These are phyloP conservation scores for Nerophis ophidion DNA, from an alignment of 2,113 vertebrate species.

Conservation along the genomic window DNA sequence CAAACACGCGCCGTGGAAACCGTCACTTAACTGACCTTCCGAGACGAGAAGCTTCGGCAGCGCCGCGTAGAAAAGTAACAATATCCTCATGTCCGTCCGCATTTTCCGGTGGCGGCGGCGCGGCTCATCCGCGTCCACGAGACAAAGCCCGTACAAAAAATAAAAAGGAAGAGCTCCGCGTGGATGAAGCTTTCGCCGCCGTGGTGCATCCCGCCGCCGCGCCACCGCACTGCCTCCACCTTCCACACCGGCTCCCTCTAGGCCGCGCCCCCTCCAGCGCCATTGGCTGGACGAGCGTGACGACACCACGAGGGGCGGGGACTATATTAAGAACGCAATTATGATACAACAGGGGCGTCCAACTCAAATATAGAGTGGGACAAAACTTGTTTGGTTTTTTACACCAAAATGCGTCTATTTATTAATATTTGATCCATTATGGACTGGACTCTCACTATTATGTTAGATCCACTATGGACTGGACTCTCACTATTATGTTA, in stretches of 20 bases:
- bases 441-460: too few species aligned
- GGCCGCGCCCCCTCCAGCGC: conserved; percentile 11
- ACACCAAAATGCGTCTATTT: too few species aligned
- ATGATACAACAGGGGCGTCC: not conserved
- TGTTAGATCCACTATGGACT: too few species aligned
- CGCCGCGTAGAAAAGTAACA: conserved; percentile 64
- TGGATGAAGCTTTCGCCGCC: not conserved
- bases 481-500: too few species aligned
- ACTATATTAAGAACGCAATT: not conserved
- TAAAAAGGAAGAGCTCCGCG: not conserved
- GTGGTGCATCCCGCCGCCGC: not conserved
- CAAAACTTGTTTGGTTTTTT: too few species aligned
- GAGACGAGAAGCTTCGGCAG: conserved; percentile 46
- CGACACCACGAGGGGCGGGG: conserved; percentile 48
- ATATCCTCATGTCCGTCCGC: conserved; percentile 67
- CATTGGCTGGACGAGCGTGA: conserved; percentile 52
- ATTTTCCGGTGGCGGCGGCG: conserved; percentile 59
- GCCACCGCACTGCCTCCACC: not conserved
- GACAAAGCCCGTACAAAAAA: conserved; percentile 64
- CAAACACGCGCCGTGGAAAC: not conserved
- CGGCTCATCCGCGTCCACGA: conserved; percentile 62
- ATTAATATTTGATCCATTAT: too few species aligned
- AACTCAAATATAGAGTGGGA: too few species aligned
- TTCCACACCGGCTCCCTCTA: conserved; percentile 7
- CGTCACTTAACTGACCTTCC: conserved; percentile 58